Conservation (phyloP, 2,113 vertebrate genomes). For the Sakesphorus luctuosus region DNA sequence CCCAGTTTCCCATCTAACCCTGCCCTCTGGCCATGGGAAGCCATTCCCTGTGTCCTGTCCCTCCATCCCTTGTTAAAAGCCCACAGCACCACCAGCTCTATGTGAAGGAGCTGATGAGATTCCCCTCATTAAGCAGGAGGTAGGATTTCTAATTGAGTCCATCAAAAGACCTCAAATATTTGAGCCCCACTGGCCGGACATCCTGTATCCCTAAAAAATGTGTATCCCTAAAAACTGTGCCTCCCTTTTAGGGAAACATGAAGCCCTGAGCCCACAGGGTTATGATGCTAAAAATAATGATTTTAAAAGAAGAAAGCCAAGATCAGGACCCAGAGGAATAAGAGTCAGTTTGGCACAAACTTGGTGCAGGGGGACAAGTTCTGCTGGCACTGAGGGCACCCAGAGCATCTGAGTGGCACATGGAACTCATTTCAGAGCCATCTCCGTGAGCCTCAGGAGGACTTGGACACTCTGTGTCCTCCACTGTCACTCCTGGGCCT, state of each 20-base stretch:
- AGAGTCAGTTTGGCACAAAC: background rate
- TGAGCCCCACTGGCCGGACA: background rate
- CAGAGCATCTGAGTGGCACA: background rate
- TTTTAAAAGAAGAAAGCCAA: background rate
- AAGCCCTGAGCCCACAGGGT: background rate
- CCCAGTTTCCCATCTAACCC: background rate
- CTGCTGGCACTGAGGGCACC: background rate
- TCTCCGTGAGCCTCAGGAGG: background rate
- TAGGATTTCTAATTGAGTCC: background rate
- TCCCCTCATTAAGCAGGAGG: background rate
- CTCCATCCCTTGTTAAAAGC: background rate
- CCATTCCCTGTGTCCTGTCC: background rate
- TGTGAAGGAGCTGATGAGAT: background rate
- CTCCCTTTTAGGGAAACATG: background rate
- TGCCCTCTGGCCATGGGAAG: background rate
- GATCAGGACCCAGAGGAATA: background rate
- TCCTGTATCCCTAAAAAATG: accelerated
- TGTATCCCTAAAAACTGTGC: background rate
- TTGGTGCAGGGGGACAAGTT: background rate
- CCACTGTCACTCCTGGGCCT: background rate
- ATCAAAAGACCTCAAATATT: background rate
- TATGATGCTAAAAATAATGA: background rate
- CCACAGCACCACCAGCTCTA: background rate
- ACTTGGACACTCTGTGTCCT: background rate
- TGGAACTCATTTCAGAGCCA: background rate